Evolutionary conservation across 92 coral and sea anemone genomes (phyloP), one percentile per base, ranked within the genome.

Genomic region (Porites evermanni): DNA sequence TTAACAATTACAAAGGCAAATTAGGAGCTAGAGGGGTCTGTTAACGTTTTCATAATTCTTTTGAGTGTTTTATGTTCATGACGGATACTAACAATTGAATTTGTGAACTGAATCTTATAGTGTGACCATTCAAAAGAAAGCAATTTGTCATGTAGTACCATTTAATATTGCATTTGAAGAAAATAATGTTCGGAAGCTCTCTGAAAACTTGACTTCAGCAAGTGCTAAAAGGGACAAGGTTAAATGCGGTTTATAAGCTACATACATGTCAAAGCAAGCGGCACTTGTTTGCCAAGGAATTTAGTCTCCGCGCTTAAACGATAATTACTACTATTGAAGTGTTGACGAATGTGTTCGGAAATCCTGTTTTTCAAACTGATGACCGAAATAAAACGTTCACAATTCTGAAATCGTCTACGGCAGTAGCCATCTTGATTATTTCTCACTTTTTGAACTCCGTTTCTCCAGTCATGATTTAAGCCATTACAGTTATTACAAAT

Each of bases 291-390:
- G 59, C 75, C 77, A 26, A 70, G 78, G 38, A 79, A 80, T 56
- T 53, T 18, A 18, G 77, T 18, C 58, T 54, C 32, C 60, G 20
- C 44, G 32, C 26, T 70, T 14, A 81, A 38, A 68, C 8, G 78
- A 70, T 81, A 81, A 70, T 70, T 70, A 44, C 24, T 19, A 58
- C 78, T 17, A 54, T 26, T 81, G 78, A 71, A 54, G 86, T 70
- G 86, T 74, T 74, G 64, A 53, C 2, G 74, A 53, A 56, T 21
- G 78, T 74, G 64, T 59, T 70, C 69, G 86, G 86, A 70, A 58
- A 70, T 70, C 77, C 67, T 68, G 84, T 20, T 53, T 68, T 8
- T 52, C 12, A 76, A 53, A 17, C 71, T 38, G 47, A 72, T 65
- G 75, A 80, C 47, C 60, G n/a, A 0, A 67, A 51, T 26, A 53